Evolutionary conservation across 2,888 invertebrate species (phyloP), one percentile per base, ranked within the genome.

Genomic region (Timema podura): DNA sequence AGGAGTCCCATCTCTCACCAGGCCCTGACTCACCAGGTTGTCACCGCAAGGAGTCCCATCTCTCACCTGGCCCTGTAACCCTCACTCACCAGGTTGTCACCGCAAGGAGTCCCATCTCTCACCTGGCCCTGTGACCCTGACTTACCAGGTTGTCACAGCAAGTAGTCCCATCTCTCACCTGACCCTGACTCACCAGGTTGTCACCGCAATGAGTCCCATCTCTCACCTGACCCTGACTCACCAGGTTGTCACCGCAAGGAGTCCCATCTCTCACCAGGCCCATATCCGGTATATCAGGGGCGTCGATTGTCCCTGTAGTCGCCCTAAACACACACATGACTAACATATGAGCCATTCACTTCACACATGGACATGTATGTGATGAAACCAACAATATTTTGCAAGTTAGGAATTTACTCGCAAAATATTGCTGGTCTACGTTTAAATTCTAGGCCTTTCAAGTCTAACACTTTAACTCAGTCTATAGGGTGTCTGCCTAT

Each of bases 171-270:
- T 98, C 96, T 76, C 89, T 87, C 70, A 97, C 96, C 77, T 98
- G 85, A 3, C 96, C 97, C 79, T 51, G 51, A 73, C 78, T 80
- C 80, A 86, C 92, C 82, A 92, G 87, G 83, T 93, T 91, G 79
- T 93, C 91, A 9, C 95, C 96, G 82, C 98, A 98, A 57, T 93
- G 92, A 15, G 97, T 96, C 44, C 98, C 98, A 82, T 98, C 96
- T 76, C 89, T 87, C 70, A 97, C 96, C 77, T 98, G 85, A 3
- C 11, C 51, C 11, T 51, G 51, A 73, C 78, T 80, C 80, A 86
- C 92, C 82, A 92, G 87, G 83, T 93, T 91, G 79, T 93, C 91
- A 9, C 95, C 96, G 82, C 98, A 98, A 57, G 93, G 92, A 15
- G 97, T 96, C 44, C 98, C 98, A 82, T 98, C 96, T 76, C 89